Base-by-base conservation (phyloP, 2,113 vertebrate species). In the Oryzias curvinotus region DNA sequence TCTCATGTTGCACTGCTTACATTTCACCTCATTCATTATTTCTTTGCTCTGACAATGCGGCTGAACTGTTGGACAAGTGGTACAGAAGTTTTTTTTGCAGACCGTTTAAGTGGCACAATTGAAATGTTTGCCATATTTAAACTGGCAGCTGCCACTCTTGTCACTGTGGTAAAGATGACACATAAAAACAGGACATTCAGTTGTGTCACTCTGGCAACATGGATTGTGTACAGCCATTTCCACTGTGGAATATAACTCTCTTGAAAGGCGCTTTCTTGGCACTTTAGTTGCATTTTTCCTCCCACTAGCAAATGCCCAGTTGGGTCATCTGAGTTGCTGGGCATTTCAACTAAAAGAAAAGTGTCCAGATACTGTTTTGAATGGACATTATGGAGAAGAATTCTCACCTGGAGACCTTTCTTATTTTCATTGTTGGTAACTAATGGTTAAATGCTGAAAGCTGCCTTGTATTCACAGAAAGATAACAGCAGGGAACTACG, bases 221-320 rank as follows among this genome's bases (percentile, higher is more conserved):
- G 73, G 14, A 80, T 72, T 89, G 75, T 87, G 90, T 89, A 80
- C 82, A 77, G 57, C 60, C 19, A 69, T 83, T 78, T 81, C 72
- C 28, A 2, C 64, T 64, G 82, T 88, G 78, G 74, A 85, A 83
- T 82, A 81, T 84, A 72, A 82, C 73, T 76, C 78, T 30, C 62
- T 81, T 41, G 49, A 72, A 71, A 80, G 74, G 61, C 71, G 82
- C 61, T 52, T 79, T 57, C 78, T 82, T 84, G 68, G n/a, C 71
- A 76, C 45, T 47, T 68, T 45, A 65, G 50, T 73, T 72, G 79
- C 64, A 55, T 70, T 52, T 54, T 53, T 64, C 41, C 71, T 66
- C 77, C 70, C 65, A 51, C 68, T 64, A 60, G 57, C 36, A 8
- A 43, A 13, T 6, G 6, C 17, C 55, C 52, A 43, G n/a, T 60